Conservation (phyloP, 2,888 invertebrate genomes). For the Clanis bilineata region DNA sequence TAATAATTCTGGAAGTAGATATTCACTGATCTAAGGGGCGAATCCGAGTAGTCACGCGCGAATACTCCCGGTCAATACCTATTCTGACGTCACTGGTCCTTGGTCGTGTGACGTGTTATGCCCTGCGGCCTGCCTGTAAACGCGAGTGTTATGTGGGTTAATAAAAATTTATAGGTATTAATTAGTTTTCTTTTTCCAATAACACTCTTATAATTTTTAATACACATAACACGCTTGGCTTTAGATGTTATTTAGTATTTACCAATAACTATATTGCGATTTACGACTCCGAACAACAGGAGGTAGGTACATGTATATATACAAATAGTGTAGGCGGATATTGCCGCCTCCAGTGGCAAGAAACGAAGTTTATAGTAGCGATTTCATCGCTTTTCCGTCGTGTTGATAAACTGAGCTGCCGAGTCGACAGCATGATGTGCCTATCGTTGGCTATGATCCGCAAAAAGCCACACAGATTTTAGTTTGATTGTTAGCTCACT, state of each 20-base stretch:
- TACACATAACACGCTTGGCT: background rate
- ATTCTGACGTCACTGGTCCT: no score
- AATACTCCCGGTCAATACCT: background rate
- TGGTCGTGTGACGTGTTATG: no score
- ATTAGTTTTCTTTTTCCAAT: background rate
- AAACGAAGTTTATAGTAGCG: slow-evolving; percentile 45
- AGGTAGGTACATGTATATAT: slow-evolving; percentile 21
- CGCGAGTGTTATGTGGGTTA: background rate
- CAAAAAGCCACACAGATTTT: background rate
- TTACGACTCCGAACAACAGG: background rate
- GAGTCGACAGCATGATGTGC: slow-evolving; percentile 29
- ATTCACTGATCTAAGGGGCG: background rate
- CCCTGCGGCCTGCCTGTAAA: background rate
- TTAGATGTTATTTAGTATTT: background rate
- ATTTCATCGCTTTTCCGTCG: slow-evolving; percentile 49
- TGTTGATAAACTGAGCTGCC: slow-evolving; percentile 48
- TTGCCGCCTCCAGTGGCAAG: slow-evolving; percentile 36
- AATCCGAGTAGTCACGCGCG: background rate
- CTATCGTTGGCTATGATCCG: slow-evolving; percentile 4
- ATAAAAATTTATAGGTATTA: no score
- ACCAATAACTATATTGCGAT: background rate
- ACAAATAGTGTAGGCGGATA: slow-evolving; percentile 36
- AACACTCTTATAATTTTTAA: background rate
- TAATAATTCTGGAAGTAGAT: background rate
- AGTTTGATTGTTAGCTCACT: background rate